Evolutionary conservation across 2,113 vertebrate genomes (phyloP).

Genomic region (Chaenocephalus aceratus): DNA sequence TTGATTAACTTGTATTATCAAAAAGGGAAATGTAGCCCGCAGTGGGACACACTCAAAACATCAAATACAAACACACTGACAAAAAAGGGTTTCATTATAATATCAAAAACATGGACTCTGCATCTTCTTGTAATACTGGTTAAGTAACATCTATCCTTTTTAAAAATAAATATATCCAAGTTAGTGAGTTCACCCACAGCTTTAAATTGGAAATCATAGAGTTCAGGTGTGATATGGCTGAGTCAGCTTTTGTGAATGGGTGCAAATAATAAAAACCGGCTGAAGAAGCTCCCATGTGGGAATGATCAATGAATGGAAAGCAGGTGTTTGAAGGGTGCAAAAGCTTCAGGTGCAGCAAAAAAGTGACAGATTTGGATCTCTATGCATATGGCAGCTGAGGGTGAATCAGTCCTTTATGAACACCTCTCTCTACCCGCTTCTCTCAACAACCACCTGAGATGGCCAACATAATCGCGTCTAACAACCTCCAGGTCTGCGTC

Average conservation of each 20-base stretch:
- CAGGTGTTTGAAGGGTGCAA: constrained; percentile 55
- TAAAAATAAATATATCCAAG: constrained; percentile 8
- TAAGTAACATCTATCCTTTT: neutral
- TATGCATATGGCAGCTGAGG: constrained; percentile 41
- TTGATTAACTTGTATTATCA: constrained; percentile 44
- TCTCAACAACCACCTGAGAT: constrained; percentile 37
- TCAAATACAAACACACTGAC: neutral
- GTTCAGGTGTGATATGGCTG: constrained; percentile 41
- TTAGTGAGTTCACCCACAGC: constrained; percentile 15
- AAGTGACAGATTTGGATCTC: constrained; percentile 21
- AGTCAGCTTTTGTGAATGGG: constrained; percentile 45
- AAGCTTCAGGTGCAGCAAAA: constrained; percentile 62
- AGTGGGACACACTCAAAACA: neutral
- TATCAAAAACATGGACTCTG: neutral
- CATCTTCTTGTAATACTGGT: neutral
- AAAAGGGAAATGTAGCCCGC: constrained; percentile 2
- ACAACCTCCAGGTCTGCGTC: constrained; percentile 18
- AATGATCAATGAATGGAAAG: constrained; percentile 51
- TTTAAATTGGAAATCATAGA: constrained; percentile 33
- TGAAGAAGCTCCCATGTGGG: constrained; percentile 53
- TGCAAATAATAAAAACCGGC: constrained; percentile 51
- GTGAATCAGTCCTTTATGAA: constrained; percentile 21
- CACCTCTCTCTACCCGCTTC: constrained; percentile 4
- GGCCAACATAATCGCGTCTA: constrained; percentile 4
- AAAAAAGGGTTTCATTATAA: neutral